Evolutionary conservation across 1,140 invertebrate genomes (phyloP), one percentile per base, ranked within the genome.

Genomic region (Ostrea denselamellosa): DNA sequence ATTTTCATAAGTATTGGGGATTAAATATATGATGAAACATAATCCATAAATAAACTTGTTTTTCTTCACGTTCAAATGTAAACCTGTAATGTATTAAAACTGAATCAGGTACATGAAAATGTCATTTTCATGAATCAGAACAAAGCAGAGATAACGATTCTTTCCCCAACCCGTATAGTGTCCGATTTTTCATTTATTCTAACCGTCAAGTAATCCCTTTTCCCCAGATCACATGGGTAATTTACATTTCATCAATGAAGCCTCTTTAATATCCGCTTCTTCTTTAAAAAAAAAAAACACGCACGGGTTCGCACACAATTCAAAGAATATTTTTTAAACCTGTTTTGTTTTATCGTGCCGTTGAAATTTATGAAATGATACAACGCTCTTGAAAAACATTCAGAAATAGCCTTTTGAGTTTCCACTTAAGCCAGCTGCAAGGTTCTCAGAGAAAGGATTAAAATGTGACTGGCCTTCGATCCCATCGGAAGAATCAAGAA

Each of bases 141-240:
- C 34, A 44, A 62, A 62, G 17, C 14, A 17, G 17, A 19, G 2
- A 19, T 17, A 19, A 62, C 56, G 56, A 2, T 62, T 34, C 14
- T 22, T 12, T 77, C 28, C 28, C 8, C 25, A 9, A 77, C 68
- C 68, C 68, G 68, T 77, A 77, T 77, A 22, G 25, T 77, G 28
- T 77, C 68, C 28, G 25, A 12, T 25, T 77, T 28, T 77, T 28
- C 28, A 22, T 77, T 22, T 9, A 34, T 77, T 77, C 28, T 25
- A 28, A 77, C 28, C 68, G 25, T 77, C 22, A 28, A 77, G 68
- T 77, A 77, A 77, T 77, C 68, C 68, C 10, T 25, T 25, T 77
- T 77, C 28, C 10, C 68, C 68, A 28, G 8, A 77, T 77, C 68
- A 77, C 68, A 77, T 77, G 68, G 68, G 68, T 77, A 77, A 77